These are phyloP conservation scores for Aegotheles bennettii DNA, from an alignment of 2,113 vertebrate genomes.

Conservation along the genomic window DNA sequence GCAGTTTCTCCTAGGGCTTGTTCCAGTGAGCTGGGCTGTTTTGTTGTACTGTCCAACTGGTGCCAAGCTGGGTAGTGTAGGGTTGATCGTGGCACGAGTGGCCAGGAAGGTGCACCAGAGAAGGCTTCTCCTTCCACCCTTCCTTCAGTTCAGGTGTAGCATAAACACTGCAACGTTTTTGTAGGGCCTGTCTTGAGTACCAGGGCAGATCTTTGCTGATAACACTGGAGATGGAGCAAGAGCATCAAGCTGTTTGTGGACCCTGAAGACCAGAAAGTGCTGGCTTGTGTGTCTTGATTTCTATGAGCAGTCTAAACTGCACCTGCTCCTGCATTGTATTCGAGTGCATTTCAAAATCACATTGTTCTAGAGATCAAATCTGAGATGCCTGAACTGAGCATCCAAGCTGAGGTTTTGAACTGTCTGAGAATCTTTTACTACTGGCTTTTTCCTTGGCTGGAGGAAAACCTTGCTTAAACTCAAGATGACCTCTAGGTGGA, in stretches of 20 bases:
- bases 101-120: not conserved
- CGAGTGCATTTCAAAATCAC: not conserved
- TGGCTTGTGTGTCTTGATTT: not conserved
- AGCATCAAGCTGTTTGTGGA: not conserved
- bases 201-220: not conserved
- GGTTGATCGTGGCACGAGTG: rapidly evolving
- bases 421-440: not conserved
- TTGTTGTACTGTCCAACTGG: rapidly evolving
- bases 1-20: not conserved
- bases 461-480: not conserved
- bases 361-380: not conserved
- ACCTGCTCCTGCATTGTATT: not conserved
- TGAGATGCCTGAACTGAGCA: not conserved
- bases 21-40: not conserved
- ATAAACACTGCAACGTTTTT: not conserved
- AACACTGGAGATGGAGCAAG: not conserved
- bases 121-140: not conserved
- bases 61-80: rapidly evolving
- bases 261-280: not conserved
- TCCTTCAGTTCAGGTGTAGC: not conserved
- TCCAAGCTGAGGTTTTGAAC: not conserved
- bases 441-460: not conserved
- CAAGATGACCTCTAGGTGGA: not conserved
- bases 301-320: not conserved
- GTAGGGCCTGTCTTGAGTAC: not conserved